A percentile compares a stretch with the other conserved stretches of the same genome.
phyloP scores from a whole-genome alignment of 2,888 invertebrate species.

The Coleophora flavipennella region DNA sequence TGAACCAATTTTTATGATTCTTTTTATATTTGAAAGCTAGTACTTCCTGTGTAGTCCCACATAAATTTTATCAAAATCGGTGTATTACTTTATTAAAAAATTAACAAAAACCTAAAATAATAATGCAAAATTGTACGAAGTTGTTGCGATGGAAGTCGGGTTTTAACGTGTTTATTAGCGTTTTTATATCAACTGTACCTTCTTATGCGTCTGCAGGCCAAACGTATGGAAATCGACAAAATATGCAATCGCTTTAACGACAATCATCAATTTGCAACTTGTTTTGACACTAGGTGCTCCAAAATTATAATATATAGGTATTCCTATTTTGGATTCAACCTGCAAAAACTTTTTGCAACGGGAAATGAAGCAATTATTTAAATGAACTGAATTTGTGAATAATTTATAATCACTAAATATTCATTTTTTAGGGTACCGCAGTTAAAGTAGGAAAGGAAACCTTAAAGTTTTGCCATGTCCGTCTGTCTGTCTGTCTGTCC shows the following conservation, averaged over 20 bases:
- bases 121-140: too few relatives aligned
- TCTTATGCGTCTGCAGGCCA: slow-evolving; percentile 20
- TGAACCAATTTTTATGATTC: too few relatives aligned
- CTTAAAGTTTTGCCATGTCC: too few relatives aligned
- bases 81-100: too few relatives aligned
- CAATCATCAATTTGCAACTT: slow-evolving; percentile 35
- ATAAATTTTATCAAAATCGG: too few relatives aligned
- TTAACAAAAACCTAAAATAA: too few relatives aligned
- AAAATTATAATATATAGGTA: slow-evolving; percentile 1
- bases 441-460: too few relatives aligned
- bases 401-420: neutral
- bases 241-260: slow-evolving; percentile 28
- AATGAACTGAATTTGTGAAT: neutral
- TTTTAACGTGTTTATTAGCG: slow-evolving; percentile 14
- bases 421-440: neutral
- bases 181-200: slow-evolving; percentile 28
- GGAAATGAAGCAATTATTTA: slow-evolving; percentile 4
- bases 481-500: too few relatives aligned
- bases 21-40: too few relatives aligned
- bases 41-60: too few relatives aligned
- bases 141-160: too few relatives aligned
- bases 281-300: slow-evolving; percentile 23
- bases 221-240: slow-evolving; percentile 34
- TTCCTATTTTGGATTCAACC: neutral
- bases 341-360: neutral